A percentile compares a stretch with the other conserved stretches of the same genome.
These are phyloP conservation scores for Phrynocephalus guinanensis DNA, from an alignment of 2,797 vertebrate species.

Conservation along the genomic window DNA sequence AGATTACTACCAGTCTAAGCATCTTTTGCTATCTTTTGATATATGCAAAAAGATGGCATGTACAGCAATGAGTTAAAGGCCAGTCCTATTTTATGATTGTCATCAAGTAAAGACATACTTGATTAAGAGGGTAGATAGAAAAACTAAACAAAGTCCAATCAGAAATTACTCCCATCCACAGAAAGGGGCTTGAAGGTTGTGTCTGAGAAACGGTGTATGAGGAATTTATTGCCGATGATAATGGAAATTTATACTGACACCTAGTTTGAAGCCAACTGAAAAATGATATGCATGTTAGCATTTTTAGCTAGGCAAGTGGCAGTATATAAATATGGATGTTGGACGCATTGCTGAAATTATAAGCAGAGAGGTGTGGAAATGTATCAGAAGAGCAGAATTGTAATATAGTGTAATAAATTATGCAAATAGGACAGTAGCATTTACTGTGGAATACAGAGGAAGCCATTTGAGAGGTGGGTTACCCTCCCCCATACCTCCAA, in stretches of 20 bases:
- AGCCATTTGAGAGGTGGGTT: neutral
- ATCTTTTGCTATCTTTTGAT: neutral
- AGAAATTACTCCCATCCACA: constrained; percentile 15
- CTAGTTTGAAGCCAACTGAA: constrained; percentile 19
- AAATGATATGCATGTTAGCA: constrained; percentile 23
- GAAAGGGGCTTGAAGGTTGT: neutral
- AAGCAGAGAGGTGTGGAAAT: neutral
- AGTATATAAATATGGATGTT: constrained; percentile 37
- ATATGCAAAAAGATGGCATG: neutral
- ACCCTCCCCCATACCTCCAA: neutral
- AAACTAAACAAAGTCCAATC: constrained; percentile 11
- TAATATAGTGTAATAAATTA: constrained; percentile 16
- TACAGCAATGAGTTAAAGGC: neutral
- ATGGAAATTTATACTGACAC: constrained; percentile 33
- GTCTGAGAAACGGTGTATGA: neutral
- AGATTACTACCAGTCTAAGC: neutral
- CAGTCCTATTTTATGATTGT: neutral
- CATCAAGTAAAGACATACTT: constrained; percentile 3
- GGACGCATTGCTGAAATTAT: constrained; percentile 17
- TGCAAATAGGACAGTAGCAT: neutral
- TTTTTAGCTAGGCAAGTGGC: constrained; percentile 4
- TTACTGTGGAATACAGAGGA: neutral
- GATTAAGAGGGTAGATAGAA: constrained; percentile 23
- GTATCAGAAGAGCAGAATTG: constrained; percentile 15
- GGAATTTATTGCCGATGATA: constrained; percentile 30